phyloP scores from a whole-genome alignment of 2,113 vertebrate species.

The Delphinapterus leucas region DNA sequence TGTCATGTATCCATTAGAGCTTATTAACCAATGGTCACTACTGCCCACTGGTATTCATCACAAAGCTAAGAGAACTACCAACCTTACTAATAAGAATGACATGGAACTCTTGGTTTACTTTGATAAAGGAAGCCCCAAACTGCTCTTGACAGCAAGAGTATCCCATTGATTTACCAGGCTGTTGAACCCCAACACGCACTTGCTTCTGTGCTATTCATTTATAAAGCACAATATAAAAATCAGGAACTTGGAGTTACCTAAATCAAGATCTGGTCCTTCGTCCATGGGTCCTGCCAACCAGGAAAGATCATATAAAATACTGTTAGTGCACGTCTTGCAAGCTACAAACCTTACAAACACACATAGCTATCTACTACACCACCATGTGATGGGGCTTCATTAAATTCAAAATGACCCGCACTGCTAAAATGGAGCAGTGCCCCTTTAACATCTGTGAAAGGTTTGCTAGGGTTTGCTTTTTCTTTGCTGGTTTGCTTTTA shows the following conservation, averaged over 20 bases:
- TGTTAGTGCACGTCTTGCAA: slow-evolving; percentile 80
- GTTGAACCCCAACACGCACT: neutral
- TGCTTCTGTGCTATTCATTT: neutral
- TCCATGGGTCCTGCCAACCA: slow-evolving; percentile 91
- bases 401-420: slow-evolving; percentile 80
- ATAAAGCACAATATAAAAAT: neutral
- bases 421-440: slow-evolving; percentile 79
- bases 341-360: slow-evolving; percentile 83
- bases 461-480: slow-evolving; percentile 76
- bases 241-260: slow-evolving; percentile 85
- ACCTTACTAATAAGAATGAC: neutral
- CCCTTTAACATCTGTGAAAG: slow-evolving; percentile 72
- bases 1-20: neutral
- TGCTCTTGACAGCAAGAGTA: neutral
- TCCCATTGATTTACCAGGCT: neutral
- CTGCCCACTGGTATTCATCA: neutral
- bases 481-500: slow-evolving; percentile 79
- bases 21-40: neutral
- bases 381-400: slow-evolving; percentile 76
- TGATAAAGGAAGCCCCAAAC: neutral
- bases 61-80: neutral
- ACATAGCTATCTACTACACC: slow-evolving; percentile 83
- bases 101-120: neutral
- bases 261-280: slow-evolving; percentile 91
- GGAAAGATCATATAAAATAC: slow-evolving; percentile 79